Percentiles rank a stretch among this genome's conserved stretches.
Evolutionary conservation across 1,140 invertebrate species (phyloP).

Genomic region (Listronotus bonariensis): DNA sequence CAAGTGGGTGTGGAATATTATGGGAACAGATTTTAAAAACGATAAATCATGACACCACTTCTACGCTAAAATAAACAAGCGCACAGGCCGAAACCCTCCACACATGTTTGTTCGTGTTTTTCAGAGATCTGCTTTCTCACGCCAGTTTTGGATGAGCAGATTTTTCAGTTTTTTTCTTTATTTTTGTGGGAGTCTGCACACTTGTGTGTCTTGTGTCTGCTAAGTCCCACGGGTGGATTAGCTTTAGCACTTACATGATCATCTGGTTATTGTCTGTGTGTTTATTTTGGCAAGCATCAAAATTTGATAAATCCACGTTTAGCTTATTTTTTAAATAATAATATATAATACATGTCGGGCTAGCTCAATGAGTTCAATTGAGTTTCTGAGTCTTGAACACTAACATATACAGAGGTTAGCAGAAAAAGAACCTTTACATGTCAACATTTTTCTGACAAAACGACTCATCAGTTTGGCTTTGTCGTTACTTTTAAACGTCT

Average conservation of each 20-base stretch:
- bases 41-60: slow-evolving; percentile 18
- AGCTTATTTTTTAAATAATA: too few relatives aligned
- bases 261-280: slow-evolving; percentile 10
- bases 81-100: slow-evolving; percentile 6
- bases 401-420: too few relatives aligned
- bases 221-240: slow-evolving; percentile 3
- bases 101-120: slow-evolving; percentile 13
- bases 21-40: slow-evolving; percentile 14
- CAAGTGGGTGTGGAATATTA: background rate
- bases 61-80: slow-evolving; percentile 17
- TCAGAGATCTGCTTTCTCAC: slow-evolving; percentile 11
- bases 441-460: too few relatives aligned
- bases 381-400: too few relatives aligned
- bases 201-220: slow-evolving; percentile 1
- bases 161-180: slow-evolving; percentile 9
- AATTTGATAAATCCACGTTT: too few relatives aligned
- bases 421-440: too few relatives aligned
- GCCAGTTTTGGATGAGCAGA: slow-evolving; percentile 15
- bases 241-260: background rate
- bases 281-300: background rate
- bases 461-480: too few relatives aligned
- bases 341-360: too few relatives aligned
- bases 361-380: too few relatives aligned
- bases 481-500: too few relatives aligned
- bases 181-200: slow-evolving; percentile 2